phyloP scores from a whole-genome alignment of 1,140 invertebrate species.

The Bombus ignitus region DNA sequence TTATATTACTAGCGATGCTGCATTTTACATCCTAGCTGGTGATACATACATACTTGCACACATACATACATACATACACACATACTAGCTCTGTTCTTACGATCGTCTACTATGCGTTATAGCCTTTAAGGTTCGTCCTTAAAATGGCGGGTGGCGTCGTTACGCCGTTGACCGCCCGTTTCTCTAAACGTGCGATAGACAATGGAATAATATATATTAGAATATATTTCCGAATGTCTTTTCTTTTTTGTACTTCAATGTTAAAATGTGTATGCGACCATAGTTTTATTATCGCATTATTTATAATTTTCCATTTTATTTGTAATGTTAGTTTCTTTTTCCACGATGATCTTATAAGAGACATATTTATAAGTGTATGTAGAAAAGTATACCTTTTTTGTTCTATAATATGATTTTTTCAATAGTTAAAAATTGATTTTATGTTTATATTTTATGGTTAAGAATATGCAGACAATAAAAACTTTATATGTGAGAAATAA shows the following conservation, averaged over 20 bases:
- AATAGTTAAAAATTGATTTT: neutral
- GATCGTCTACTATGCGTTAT: slow-evolving; percentile 44
- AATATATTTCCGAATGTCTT: neutral
- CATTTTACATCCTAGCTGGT: slow-evolving; percentile 57
- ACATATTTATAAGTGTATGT: no score
- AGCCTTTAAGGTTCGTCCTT: slow-evolving; percentile 54
- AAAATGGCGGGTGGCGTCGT: slow-evolving; percentile 56
- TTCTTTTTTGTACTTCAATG: neutral
- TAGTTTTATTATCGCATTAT: neutral
- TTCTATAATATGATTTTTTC: no score
- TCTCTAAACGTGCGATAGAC: neutral
- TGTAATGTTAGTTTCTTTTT: neutral
- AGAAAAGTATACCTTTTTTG: no score
- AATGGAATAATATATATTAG: neutral
- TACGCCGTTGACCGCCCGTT: slow-evolving; percentile 52
- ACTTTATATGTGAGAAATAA: neutral
- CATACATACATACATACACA: no score
- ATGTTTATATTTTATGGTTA: neutral
- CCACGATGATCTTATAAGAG: neutral
- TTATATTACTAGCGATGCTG: slow-evolving; percentile 40
- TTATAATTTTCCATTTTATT: neutral
- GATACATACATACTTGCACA: slow-evolving; percentile 22
- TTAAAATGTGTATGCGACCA: neutral
- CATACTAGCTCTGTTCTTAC: slow-evolving; percentile 20
- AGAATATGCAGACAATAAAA: neutral